A percentile compares a stretch with the other conserved stretches of the same genome.
Conservation (phyloP, 2,888 invertebrate species). For the Ochropacha duplaris region DNA sequence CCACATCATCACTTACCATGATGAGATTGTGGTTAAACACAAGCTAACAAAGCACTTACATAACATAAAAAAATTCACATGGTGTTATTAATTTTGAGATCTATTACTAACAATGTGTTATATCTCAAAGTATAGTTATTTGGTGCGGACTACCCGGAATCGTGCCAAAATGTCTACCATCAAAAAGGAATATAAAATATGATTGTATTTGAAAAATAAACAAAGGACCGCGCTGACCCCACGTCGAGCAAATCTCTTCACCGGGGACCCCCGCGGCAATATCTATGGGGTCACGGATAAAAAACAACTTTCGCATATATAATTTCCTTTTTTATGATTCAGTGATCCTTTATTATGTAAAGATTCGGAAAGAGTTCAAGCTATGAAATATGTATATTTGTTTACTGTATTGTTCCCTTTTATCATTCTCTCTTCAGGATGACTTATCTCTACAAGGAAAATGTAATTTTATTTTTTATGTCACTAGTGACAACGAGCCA, state of each 20-base stretch:
- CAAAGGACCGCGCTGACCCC: neutral
- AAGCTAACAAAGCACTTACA: no score
- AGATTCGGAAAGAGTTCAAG: neutral
- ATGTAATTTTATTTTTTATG: no score
- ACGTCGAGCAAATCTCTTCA: neutral
- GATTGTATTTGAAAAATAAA: neutral
- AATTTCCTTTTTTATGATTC: neutral
- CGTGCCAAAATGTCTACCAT: no score
- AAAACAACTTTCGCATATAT: neutral
- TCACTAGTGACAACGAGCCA: no score
- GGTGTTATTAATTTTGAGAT: no score
- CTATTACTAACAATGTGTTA: no score
- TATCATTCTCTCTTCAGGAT: neutral
- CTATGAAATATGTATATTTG: neutral
- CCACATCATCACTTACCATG: no score
- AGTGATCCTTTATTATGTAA: neutral
- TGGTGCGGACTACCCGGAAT: no score
- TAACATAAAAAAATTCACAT: no score
- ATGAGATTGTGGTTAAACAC: no score
- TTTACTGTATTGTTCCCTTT: neutral
- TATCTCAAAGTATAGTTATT: no score
- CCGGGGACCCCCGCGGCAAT: neutral
- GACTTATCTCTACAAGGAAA: neutral
- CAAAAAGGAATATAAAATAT: neutral
- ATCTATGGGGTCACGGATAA: neutral